These are phyloP conservation scores for Mesorhabditis sp. DNA, from an alignment of 2,888 invertebrate genomes.

Conservation along the genomic window DNA sequence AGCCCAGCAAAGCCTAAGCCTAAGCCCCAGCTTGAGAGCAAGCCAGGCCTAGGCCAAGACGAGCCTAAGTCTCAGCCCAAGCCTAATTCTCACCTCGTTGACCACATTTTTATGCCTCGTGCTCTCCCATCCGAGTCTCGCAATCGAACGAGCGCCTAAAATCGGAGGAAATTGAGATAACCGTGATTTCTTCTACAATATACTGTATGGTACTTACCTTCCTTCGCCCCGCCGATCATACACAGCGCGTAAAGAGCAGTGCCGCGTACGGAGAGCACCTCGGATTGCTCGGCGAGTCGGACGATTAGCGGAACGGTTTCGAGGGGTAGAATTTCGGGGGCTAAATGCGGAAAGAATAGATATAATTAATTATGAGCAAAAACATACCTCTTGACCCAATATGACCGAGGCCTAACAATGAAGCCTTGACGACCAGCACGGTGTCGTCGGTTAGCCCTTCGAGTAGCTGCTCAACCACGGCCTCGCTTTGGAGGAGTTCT, in stretches of 20 bases:
- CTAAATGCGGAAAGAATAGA: conserved; percentile 11
- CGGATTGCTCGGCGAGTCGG: conserved; percentile 42
- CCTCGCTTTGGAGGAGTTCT: conserved; percentile 14
- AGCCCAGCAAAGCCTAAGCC: too few relatives aligned
- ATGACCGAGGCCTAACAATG: conserved; percentile 38
- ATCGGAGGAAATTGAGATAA: background rate
- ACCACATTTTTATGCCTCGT: conserved; percentile 31
- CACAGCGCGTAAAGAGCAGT: conserved; percentile 52
- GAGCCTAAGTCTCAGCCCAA: background rate
- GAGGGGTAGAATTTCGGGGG: conserved; percentile 21
- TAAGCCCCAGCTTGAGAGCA: too few relatives aligned
- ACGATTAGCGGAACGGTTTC: conserved; percentile 26
- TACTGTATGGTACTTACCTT: conserved; percentile 13
- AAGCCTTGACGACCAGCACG: conserved; percentile 30
- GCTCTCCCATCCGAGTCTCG: conserved; percentile 46
- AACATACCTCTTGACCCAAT: conserved; percentile 18
- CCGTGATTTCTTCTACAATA: background rate
- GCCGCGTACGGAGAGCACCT: conserved; percentile 48
- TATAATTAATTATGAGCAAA: conserved; percentile 1
- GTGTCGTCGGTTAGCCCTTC: conserved; percentile 16
- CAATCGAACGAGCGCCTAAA: conserved; percentile 31
- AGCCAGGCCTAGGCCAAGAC: too few relatives aligned
- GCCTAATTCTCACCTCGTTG: conserved; percentile 11
- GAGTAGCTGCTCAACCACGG: conserved; percentile 20
- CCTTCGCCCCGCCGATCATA: conserved; percentile 33